Conservation (phyloP, 1,140 invertebrate species). For the Zaprionus tsacasi region DNA sequence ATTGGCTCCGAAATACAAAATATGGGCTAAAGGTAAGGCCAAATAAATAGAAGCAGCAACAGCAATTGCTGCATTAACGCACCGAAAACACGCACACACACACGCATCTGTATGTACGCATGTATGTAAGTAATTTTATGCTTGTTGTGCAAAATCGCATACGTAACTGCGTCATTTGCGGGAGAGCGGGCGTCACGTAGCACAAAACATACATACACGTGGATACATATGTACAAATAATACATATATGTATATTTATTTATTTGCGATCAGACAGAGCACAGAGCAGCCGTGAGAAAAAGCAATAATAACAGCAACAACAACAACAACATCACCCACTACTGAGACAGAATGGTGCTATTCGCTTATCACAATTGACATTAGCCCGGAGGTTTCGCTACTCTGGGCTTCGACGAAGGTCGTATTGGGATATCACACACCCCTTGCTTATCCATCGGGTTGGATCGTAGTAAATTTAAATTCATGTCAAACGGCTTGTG, state of each 20-base stretch:
- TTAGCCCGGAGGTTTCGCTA: background rate
- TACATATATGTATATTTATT: background rate
- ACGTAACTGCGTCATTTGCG: constrained; percentile 78
- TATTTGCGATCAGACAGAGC: constrained; percentile 22
- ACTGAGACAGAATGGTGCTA: constrained; percentile 15
- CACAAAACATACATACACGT: background rate
- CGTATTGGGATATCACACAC: constrained; percentile 54
- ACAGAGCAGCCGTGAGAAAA: constrained; percentile 20
- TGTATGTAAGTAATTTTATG: constrained; percentile 14
- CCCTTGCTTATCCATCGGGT: background rate
- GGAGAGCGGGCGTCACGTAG: constrained; percentile 39
- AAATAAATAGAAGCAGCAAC: background rate
- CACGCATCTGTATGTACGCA: background rate
- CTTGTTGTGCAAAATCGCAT: constrained; percentile 68
- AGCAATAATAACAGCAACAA: constrained; percentile 27
- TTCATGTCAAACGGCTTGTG: constrained; percentile 42
- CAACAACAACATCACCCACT: constrained; percentile 14
- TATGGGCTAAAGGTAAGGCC: constrained; percentile 77
- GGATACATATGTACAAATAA: background rate
- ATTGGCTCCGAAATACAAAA: constrained; percentile 72
- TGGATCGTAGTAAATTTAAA: constrained; percentile 35
- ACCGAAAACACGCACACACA: constrained; percentile 5
- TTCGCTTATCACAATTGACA: constrained; percentile 55
- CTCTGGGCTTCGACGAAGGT: constrained; percentile 51
- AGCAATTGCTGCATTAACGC: constrained; percentile 21